Percentiles rank a stretch among this genome's conserved stretches.
Conservation (phyloP, 2,888 invertebrate species). For the Scaptomyza tumidula region DNA sequence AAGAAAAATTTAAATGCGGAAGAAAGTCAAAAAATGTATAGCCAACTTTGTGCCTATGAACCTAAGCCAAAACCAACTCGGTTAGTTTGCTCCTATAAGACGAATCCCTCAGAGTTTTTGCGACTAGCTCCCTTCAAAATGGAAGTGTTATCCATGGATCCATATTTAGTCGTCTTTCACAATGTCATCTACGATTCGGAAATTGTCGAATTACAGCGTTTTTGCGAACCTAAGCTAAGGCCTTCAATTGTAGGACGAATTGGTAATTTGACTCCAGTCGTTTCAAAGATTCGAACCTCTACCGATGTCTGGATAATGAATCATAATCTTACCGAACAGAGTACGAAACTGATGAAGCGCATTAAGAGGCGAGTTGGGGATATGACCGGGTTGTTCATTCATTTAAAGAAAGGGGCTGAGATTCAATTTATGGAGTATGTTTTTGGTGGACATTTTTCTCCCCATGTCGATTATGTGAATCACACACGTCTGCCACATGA, state of each 20-base stretch:
- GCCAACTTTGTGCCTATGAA: slow-evolving; percentile 22
- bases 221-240: neutral
- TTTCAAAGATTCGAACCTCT: slow-evolving; percentile 1
- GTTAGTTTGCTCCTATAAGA: slow-evolving; percentile 47
- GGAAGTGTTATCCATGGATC: slow-evolving; percentile 48
- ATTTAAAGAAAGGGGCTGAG: neutral
- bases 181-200: slow-evolving; percentile 36
- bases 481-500: slow-evolving; percentile 1
- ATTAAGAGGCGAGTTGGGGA: slow-evolving; percentile 18
- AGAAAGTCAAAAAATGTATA: neutral
- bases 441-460: slow-evolving; percentile 41
- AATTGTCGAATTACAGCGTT: neutral
- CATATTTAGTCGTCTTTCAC: slow-evolving; percentile 48
- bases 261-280: fast-evolving
- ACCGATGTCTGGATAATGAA: slow-evolving; percentile 5
- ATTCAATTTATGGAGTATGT: slow-evolving; percentile 42
- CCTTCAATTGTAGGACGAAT: fast-evolving
- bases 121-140: slow-evolving; percentile 53
- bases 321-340: fast-evolving
- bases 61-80: neutral
- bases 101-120: slow-evolving; percentile 27
- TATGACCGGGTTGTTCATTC: slow-evolving; percentile 30
- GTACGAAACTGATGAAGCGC: neutral
- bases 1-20: neutral
- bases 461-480: slow-evolving; percentile 36